Base-by-base conservation (phyloP, 2,888 invertebrate genomes). In the Chirona hameri region DNA sequence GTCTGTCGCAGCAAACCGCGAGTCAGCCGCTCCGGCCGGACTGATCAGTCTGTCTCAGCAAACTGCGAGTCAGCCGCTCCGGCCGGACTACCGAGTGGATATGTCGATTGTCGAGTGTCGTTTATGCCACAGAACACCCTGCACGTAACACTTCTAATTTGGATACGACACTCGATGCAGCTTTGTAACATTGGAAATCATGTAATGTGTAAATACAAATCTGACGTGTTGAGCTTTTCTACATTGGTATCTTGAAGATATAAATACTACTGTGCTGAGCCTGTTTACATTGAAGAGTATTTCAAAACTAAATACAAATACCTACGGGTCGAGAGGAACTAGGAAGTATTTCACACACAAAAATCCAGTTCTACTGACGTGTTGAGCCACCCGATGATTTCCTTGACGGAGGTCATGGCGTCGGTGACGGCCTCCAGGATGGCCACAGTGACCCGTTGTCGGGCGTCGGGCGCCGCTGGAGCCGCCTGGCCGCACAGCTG, bases 351-450 rank as follows among this genome's bases (percentile, higher is more conserved):
- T 69, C n/a, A 15, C 14, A 15, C 2, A 3, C 29, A 60, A 24
- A 0, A 55, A n/a, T 10, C 31, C 31, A 21, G 18, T 10, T 14
- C 29, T n/a, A 52, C 86, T 86, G 88, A 93, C 92, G 95, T 92
- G 88, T 97, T 96, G 29, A 98, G 90, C 96, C 98, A 98, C 87
- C 93, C 93, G 39, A 95, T 94, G 82, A 98, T 90, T 83, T 94
- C 93, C 88, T 97, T 97, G 72, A 97, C 93, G 79, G 93, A 93
- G 81, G 92, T 92, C 86, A 97, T 93, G 82, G 95, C 92, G 86
- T 93, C 92, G 80, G 96, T 94, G 82, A 97, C 95, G 88, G 95
- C 95, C 57, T 95, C 93, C 86, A 97, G 90, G 82, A 93, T 93
- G 89, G 92, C 93, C 21, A 95, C 95, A 85, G 93, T 92, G 80